Evolutionary conservation across 2,113 vertebrate species (phyloP).

Genomic region (Phalacrocorax aristotelis): DNA sequence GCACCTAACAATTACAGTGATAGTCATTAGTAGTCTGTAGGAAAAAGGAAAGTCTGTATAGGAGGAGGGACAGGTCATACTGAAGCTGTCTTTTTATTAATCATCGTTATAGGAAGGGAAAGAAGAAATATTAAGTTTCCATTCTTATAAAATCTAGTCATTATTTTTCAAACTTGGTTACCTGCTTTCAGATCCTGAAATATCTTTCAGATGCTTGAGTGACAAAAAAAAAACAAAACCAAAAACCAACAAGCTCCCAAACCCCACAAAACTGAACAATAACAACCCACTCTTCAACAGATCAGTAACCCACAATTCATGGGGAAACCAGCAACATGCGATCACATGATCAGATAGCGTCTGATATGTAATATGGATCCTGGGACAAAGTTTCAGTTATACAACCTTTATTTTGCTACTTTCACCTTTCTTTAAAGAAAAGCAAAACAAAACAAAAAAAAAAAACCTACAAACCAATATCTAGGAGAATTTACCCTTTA

Average conservation of each 20-base stretch:
- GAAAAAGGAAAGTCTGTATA: not conserved
- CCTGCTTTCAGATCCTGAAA: not conserved
- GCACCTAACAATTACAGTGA: not conserved
- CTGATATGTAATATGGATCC: not conserved
- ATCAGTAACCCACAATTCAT: not conserved
- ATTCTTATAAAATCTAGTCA: not conserved
- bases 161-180: constrained; percentile 3
- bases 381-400: not conserved
- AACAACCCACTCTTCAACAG: not conserved
- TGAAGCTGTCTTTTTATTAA: constrained; percentile 34
- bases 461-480: too few relatives aligned
- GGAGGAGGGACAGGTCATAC: constrained; percentile 18
- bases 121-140: not conserved
- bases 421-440: not conserved
- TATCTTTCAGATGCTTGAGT: not conserved
- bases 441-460: not conserved
- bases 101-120: constrained; percentile 6
- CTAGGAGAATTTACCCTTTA: not conserved
- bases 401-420: not conserved
- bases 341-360: not conserved
- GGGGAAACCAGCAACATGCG: not conserved
- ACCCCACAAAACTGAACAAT: too few relatives aligned
- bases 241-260: too few relatives aligned
- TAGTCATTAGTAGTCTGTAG: not conserved
- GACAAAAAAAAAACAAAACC: not conserved